Evolutionary conservation across 2,888 invertebrate genomes (phyloP).

Genomic region (Stenotaenia linearis): DNA sequence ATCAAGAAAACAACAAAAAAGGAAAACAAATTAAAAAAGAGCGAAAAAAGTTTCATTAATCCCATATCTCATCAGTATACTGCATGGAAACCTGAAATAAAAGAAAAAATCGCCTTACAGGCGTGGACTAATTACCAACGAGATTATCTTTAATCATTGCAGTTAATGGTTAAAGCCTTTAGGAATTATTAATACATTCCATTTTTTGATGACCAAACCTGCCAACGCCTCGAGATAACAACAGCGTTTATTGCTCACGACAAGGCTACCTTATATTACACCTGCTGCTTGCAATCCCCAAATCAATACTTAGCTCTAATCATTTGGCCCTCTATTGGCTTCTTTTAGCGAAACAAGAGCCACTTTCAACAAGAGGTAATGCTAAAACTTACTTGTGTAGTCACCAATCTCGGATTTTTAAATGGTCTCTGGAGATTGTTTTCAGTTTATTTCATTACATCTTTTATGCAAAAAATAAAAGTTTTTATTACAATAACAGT

Average conservation of each 20-base stretch:
- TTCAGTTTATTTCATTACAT: no score
- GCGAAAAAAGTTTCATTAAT: not conserved
- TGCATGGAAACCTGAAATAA: not conserved
- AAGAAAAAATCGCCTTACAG: not conserved
- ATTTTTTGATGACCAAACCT: constrained; percentile 26
- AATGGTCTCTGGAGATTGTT: not conserved
- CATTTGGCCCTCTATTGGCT: not conserved
- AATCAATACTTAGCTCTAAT: constrained; percentile 26
- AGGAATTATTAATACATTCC: constrained; percentile 24
- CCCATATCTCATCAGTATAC: not conserved
- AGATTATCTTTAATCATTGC: constrained; percentile 19
- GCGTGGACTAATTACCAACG: constrained; percentile 8
- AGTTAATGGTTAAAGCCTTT: constrained; percentile 11
- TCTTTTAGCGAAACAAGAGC: not conserved
- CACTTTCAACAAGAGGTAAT: not conserved
- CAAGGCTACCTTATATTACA: constrained; percentile 21
- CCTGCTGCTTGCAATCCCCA: constrained; percentile 24
- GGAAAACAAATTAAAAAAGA: not conserved
- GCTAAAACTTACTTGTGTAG: not conserved
- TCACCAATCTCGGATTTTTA: not conserved
- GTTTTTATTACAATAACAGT: no score
- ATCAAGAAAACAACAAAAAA: not conserved
- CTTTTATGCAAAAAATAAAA: no score
- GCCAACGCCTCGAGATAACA: constrained; percentile 26
- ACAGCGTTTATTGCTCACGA: constrained; percentile 16